phyloP scores from a whole-genome alignment of 2,797 vertebrate genomes.

The Caiman crocodilus region DNA sequence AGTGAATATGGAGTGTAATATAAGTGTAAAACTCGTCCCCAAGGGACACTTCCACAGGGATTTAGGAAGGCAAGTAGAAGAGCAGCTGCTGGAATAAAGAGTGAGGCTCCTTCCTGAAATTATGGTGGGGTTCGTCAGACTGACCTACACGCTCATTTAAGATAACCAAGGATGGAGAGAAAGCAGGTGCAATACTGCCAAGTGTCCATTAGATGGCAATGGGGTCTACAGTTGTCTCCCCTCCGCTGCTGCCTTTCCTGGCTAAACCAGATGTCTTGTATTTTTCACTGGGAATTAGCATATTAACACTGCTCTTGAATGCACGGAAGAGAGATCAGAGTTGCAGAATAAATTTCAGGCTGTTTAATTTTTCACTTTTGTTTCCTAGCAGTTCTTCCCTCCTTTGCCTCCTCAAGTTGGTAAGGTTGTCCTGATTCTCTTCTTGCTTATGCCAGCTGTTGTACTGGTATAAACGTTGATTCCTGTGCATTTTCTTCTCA shows the following conservation, averaged over 20 bases:
- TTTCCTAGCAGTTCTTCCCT: background rate
- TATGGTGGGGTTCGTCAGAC: background rate
- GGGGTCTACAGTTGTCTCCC: background rate
- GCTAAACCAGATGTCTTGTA: accelerated
- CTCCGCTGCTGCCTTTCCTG: background rate
- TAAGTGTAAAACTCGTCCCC: background rate
- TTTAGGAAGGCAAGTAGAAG: accelerated
- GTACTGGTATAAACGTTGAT: background rate
- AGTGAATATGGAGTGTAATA: background rate
- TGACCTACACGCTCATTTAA: background rate
- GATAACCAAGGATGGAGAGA: background rate
- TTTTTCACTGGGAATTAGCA: background rate
- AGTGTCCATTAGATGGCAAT: background rate
- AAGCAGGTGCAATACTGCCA: background rate
- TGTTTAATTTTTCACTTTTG: background rate
- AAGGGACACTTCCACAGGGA: background rate
- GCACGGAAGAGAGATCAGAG: background rate
- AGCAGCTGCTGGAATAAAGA: background rate
- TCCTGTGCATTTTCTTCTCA: background rate
- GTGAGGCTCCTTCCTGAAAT: background rate
- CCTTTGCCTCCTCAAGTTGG: background rate
- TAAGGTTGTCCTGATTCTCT: background rate
- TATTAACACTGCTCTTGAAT: background rate
- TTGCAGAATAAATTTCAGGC: background rate
- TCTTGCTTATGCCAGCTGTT: accelerated